Base-by-base conservation (phyloP, 2,797 vertebrate genomes). In the Anas georgica region DNA sequence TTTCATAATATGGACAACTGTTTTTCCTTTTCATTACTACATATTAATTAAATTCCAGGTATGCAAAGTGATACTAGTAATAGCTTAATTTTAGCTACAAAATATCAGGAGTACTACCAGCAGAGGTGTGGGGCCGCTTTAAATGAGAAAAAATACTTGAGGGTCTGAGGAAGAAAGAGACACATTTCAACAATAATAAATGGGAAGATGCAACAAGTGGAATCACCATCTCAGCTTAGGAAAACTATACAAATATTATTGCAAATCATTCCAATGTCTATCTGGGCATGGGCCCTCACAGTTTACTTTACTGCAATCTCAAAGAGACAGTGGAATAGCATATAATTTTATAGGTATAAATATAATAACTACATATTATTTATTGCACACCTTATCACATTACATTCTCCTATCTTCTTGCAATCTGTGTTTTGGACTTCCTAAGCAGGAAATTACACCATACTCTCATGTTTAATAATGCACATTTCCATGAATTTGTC, bases 41-140 rank as follows among this genome's bases (percentile, higher is more conserved):
- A 22, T 18, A 74, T 78, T 90, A 90, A 92, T 86, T 91, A 82
- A 91, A 92, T 90, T 90, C 56, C 83, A 87, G 45, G 83, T 95
- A 83, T 79, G 88, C 67, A 95, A 91, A 88, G n/a, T 56, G 39
- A 70, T 60, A 82, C 64, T 37, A 70, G 35, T 37, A 90, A 48
- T 0, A 11, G n/a, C 72, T 86, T 93, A 88, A 2, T 13, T 73
- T 58, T n/a, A 56, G 81, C 80, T 75, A 62, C 85, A 93, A 86
- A 52, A n/a, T 17, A 20, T 45, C 74, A 37, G 20, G 25, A 89
- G 6, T 74, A 74, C 31, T 64, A 86, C 43, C 52, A 84, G 75
- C 26, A 59, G 21, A 69, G 35, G 21, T 3, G 3, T 56, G 48
- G 43, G 79, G 35, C 9, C 10, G 54, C 22, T 83, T 60, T 39